Conservation (phyloP, 2,797 vertebrate species). For the Falco naumanni region DNA sequence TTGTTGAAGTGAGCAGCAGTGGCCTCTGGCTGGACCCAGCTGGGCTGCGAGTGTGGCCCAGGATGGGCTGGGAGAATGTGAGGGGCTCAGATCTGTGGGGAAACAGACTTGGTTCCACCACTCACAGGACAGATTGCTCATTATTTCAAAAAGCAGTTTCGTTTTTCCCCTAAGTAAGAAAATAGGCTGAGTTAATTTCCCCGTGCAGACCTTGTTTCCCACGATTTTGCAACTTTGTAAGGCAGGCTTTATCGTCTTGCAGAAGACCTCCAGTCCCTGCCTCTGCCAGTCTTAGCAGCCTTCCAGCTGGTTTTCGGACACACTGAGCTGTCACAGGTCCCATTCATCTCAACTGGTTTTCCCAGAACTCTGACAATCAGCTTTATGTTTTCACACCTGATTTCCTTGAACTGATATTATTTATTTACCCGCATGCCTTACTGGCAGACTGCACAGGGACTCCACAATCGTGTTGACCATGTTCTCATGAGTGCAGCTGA, state of each 20-base stretch:
- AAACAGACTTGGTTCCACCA: background rate
- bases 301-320: background rate
- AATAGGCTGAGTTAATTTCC: background rate
- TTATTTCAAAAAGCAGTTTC: slow-evolving; percentile 16
- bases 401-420: background rate
- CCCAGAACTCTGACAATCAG: background rate
- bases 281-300: background rate
- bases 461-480: background rate
- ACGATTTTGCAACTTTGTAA: background rate
- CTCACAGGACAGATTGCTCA: background rate
- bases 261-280: background rate
- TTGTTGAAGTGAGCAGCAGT: background rate
- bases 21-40: background rate
- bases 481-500: background rate
- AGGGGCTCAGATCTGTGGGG: background rate
- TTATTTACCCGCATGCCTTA: background rate
- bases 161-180: background rate
- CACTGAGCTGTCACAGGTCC: background rate
- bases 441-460: background rate
- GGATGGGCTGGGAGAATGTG: background rate
- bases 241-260: background rate
- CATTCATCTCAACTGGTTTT: background rate
- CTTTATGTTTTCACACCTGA: background rate
- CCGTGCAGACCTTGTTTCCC: background rate
- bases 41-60: background rate